Percentiles rank a stretch among this genome's conserved stretches.
phyloP scores from a whole-genome alignment of 2,888 invertebrate genomes.

The Calameuta idolon region DNA sequence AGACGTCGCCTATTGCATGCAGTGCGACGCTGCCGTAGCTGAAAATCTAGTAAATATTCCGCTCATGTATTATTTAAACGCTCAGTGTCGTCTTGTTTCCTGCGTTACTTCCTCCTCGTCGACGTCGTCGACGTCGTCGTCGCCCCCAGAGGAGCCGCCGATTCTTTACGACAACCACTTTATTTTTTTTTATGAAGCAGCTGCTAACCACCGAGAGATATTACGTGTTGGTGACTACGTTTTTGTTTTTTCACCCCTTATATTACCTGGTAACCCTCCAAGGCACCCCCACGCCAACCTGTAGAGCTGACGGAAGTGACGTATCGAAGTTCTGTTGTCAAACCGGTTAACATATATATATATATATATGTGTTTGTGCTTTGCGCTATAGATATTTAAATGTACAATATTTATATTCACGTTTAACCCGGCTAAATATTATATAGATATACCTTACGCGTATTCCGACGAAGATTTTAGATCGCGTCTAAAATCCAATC shows the following conservation, averaged over 20 bases:
- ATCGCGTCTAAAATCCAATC: constrained; percentile 21
- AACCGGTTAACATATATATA: not conserved
- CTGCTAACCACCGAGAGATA: constrained; percentile 25
- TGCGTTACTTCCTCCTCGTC: constrained; percentile 35
- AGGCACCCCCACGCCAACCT: not conserved
- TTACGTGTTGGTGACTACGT: constrained; percentile 28
- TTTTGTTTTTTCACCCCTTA: not conserved
- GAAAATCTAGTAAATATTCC: constrained; percentile 47
- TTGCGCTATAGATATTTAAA: not conserved
- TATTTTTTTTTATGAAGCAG: constrained; percentile 52
- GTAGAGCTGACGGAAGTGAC: not conserved
- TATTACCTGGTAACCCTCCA: not conserved
- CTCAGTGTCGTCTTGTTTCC: constrained; percentile 56
- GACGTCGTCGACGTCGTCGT: not conserved
- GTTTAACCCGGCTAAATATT: not conserved
- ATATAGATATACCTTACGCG: not conserved
- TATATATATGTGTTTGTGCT: not conserved
- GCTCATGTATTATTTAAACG: constrained; percentile 60
- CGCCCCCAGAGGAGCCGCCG: constrained; percentile 20
- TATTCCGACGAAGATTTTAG: not conserved
- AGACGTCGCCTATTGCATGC: not conserved
- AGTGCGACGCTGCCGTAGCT: not conserved
- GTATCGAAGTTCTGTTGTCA: not conserved
- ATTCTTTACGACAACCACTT: constrained; percentile 53
- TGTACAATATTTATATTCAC: not conserved